Conservation (phyloP, 2,888 invertebrate species). For the Pharmacophagus antenor region DNA sequence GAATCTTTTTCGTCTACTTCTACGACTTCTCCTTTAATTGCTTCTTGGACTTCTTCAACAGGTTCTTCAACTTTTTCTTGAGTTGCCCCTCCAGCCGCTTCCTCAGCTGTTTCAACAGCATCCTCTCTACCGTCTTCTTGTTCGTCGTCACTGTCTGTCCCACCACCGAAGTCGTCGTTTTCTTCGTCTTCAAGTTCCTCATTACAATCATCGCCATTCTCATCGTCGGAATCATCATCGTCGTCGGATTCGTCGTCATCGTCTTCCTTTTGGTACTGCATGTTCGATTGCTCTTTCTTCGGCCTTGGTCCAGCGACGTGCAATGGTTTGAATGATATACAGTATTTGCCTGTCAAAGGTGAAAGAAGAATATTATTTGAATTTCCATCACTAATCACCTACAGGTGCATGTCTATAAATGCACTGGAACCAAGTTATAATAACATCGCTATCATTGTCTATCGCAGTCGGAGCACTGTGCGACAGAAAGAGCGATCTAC, state of each 20-base stretch:
- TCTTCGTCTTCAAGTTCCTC: not conserved
- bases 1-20: not conserved
- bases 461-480: too few relatives aligned
- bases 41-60: constrained; percentile 28
- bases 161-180: not conserved
- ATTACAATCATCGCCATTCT: constrained; percentile 1
- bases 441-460: too few relatives aligned
- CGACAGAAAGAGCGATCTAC: too few relatives aligned
- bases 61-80: constrained; percentile 15
- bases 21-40: not conserved
- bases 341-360: constrained; percentile 5
- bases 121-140: not conserved
- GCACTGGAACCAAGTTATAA: too few relatives aligned
- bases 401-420: too few relatives aligned
- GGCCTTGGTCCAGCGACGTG: constrained; percentile 25
- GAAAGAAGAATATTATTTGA: not conserved
- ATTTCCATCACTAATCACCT: too few relatives aligned
- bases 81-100: too few relatives aligned
- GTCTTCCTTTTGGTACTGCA: too few relatives aligned
- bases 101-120: not conserved
- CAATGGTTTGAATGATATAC: constrained; percentile 35
- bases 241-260: not conserved
- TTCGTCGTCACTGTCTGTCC: not conserved
- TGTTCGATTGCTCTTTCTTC: not conserved
- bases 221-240: not conserved